Conservation (phyloP, 2,888 invertebrate genomes). For the Ormyrus nitidulus region DNA sequence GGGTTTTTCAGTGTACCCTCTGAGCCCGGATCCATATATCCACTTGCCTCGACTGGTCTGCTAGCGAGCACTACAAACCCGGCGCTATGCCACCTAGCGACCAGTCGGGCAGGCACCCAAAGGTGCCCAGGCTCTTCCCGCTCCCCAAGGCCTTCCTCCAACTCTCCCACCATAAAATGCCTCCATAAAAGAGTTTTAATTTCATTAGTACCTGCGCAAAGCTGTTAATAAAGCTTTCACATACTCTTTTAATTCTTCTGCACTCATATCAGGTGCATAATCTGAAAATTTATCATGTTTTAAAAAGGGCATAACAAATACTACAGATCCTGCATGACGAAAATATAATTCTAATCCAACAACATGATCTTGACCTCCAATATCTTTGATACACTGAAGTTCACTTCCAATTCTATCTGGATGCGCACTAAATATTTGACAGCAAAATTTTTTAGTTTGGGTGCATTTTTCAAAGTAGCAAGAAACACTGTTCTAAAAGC, state of each 20-base stretch:
- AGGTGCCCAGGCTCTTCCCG: no score
- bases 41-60: no score
- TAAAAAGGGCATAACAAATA: conserved; percentile 93
- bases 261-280: conserved; percentile 84
- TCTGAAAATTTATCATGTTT: conserved; percentile 88
- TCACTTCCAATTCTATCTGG: conserved; percentile 89
- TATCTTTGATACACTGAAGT: conserved; percentile 85
- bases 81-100: no score
- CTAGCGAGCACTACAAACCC: no score
- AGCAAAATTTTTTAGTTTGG: conserved; percentile 81
- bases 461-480: conserved; percentile 80
- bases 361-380: conserved; percentile 88
- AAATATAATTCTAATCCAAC: conserved; percentile 88
- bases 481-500: conserved; percentile 94
- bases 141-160: no score
- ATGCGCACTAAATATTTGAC: conserved; percentile 92
- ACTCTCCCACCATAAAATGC: no score
- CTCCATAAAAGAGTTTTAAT: no score
- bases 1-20: no score
- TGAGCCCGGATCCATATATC: no score
- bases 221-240: conserved; percentile 89
- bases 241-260: conserved; percentile 84
- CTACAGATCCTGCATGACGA: conserved; percentile 86
- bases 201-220: conserved; percentile 77
- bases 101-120: no score